Evolutionary conservation across 2,113 vertebrate genomes (phyloP).

Genomic region (Cryptoleucopteryx plumbea): DNA sequence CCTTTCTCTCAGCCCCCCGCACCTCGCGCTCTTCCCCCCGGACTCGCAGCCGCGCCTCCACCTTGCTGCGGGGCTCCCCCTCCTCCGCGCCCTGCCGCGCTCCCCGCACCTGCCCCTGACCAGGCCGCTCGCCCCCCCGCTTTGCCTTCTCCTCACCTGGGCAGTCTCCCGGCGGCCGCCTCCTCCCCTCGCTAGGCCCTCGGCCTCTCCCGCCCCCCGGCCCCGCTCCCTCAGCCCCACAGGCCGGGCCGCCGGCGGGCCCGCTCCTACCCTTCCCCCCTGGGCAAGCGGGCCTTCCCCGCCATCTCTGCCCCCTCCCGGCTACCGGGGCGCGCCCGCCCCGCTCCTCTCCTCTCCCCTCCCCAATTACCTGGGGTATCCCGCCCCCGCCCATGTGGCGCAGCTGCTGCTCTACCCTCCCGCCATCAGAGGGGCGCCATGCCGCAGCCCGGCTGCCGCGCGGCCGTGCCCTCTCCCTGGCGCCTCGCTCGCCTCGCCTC

Average conservation of each 20-base stretch:
- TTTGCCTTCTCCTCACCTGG: background rate
- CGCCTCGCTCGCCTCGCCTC: background rate
- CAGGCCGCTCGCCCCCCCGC: background rate
- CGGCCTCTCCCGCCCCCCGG: background rate
- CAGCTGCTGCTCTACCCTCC: conserved; percentile 10
- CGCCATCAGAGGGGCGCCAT: conserved; percentile 36
- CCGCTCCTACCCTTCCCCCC: too few relatives aligned
- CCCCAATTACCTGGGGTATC: background rate
- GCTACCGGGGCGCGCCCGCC: background rate
- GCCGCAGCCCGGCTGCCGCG: background rate
- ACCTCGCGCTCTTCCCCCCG: background rate
- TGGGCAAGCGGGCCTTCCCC: too few relatives aligned
- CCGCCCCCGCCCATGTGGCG: conserved; percentile 39
- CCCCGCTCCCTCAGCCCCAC: too few relatives aligned
- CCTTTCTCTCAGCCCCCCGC: background rate
- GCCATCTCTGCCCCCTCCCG: too few relatives aligned
- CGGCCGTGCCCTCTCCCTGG: background rate
- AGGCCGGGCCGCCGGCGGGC: too few relatives aligned
- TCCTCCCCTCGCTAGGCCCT: background rate
- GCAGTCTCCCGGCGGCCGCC: background rate
- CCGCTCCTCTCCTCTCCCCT: background rate
- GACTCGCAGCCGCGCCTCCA: background rate
- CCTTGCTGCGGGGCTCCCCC: background rate
- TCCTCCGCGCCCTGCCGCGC: background rate
- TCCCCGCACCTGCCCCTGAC: background rate